Evolutionary conservation across 1,140 invertebrate species (phyloP), one percentile per base, ranked within the genome.

Genomic region (Cepaea nemoralis): DNA sequence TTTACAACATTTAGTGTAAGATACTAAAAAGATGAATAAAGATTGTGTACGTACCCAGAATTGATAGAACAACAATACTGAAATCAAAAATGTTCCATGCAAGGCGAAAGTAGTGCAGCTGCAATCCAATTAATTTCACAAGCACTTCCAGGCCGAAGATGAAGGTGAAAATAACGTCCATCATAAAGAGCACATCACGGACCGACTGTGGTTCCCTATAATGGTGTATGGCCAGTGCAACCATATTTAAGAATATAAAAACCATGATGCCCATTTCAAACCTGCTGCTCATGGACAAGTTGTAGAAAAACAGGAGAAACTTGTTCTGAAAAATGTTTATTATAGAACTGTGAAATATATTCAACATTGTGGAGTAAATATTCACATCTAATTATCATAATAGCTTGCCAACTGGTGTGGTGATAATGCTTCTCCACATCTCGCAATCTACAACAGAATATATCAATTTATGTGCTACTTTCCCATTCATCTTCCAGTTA

Each of bases 1-100:
- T 10, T 45, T 45, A 10, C 19, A 45, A 45, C 42, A 45, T 8
- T 8, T 19, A 45, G n/a, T n/a, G n/a, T n/a, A n/a, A n/a, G n/a
- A 45, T 45, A 45, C 42, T 45, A 45, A 45, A 45, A 10, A 45
- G 19, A 19, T 45, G 42, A 45, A 45, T 45, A 45, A 10, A 10
- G 8, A 45, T 45, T 45, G 8, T 45, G 19, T 8, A 85, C 86
- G 86, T 87, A 87, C 97, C 96, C 83, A 98, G 92, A 86, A 98
- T 95, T 71, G 97, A 98, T 70, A 97, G 95, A 86, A 97, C 91
- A 31, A 98, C 97, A 83, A 98, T 93, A 70, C 97, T 92, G 91
- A 98, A 98, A 92, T 98, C 97, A 92, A 98, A 98, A 45, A 98
- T 93, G 90, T 98, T 98, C 97, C 97, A 98, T 0, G 96, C 96